phyloP scores from a whole-genome alignment of 2,797 vertebrate genomes.

The Diceros bicornis region DNA sequence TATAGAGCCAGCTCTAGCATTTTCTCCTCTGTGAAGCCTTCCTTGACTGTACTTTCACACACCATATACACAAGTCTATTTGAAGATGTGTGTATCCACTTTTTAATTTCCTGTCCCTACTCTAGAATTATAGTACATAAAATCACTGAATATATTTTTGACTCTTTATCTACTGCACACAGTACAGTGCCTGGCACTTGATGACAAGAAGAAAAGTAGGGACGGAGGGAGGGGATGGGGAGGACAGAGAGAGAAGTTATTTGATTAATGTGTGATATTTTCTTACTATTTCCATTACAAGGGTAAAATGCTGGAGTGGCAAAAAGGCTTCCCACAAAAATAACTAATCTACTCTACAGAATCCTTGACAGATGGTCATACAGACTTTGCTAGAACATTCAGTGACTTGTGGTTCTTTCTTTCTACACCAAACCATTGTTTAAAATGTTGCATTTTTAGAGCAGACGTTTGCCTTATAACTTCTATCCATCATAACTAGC shows the following conservation, averaged over 20 bases:
- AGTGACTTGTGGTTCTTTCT: conserved; percentile 57
- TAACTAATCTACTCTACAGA: conserved; percentile 40
- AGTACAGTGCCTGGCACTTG: neutral
- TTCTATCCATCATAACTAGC: neutral
- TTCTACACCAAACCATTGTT: conserved; percentile 58
- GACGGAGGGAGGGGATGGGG: accelerated
- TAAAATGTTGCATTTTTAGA: conserved; percentile 61
- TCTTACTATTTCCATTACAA: conserved; percentile 34
- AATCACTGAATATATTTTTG: neutral
- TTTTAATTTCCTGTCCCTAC: conserved; percentile 9
- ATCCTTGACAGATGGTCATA: conserved; percentile 72
- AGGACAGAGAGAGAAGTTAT: neutral
- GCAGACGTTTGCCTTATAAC: conserved; percentile 43
- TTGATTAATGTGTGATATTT: neutral
- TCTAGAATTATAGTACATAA: neutral
- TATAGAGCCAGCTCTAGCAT: neutral
- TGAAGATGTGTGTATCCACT: neutral
- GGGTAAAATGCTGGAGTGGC: neutral
- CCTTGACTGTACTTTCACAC: neutral
- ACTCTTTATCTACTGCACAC: neutral
- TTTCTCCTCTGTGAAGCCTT: neutral
- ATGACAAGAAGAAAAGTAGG: neutral
- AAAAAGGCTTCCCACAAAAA: neutral
- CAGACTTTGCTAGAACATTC: conserved; percentile 67
- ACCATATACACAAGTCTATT: neutral